These are phyloP conservation scores for Zenarchopterus dispar DNA, from an alignment of 2,797 vertebrate species.

Conservation along the genomic window DNA sequence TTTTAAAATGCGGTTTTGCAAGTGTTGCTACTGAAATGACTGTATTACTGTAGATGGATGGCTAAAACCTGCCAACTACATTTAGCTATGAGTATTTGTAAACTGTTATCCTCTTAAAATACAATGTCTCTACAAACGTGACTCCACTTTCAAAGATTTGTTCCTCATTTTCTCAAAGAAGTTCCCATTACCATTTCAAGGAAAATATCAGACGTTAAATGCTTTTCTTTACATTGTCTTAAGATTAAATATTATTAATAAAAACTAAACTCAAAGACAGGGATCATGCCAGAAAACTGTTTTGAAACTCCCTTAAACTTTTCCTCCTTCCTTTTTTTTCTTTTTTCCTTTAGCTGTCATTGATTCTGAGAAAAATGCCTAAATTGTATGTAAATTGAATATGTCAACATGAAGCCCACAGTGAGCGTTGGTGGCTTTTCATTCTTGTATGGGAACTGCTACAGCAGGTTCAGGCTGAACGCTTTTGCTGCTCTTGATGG, in stretches of 20 bases:
- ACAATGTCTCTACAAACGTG: too few relatives aligned
- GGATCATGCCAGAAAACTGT: background rate
- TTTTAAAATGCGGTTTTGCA: too few relatives aligned
- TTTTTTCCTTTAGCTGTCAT: constrained; percentile 13
- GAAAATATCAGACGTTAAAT: background rate
- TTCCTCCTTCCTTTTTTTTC: constrained; percentile 1
- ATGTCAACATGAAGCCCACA: constrained; percentile 55
- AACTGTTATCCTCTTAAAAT: too few relatives aligned
- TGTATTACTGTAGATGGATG: too few relatives aligned
- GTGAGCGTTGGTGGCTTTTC: constrained; percentile 42
- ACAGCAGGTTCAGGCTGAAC: constrained; percentile 25
- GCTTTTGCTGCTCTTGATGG: constrained; percentile 30
- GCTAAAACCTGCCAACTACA: too few relatives aligned
- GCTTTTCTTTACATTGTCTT: background rate
- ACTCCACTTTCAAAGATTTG: too few relatives aligned
- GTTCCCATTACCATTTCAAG: too few relatives aligned
- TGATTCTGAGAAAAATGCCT: constrained; percentile 38
- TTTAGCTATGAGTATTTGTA: too few relatives aligned
- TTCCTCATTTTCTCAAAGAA: too few relatives aligned
- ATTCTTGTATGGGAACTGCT: constrained; percentile 36
- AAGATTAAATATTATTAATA: background rate
- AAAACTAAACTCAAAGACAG: constrained; percentile 4
- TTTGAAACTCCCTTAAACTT: constrained; percentile 16
- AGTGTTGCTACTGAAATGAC: too few relatives aligned
- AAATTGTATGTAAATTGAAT: constrained; percentile 50